Base-by-base conservation (phyloP, 2,113 vertebrate species). In the Gasterosteus nipponicus region DNA sequence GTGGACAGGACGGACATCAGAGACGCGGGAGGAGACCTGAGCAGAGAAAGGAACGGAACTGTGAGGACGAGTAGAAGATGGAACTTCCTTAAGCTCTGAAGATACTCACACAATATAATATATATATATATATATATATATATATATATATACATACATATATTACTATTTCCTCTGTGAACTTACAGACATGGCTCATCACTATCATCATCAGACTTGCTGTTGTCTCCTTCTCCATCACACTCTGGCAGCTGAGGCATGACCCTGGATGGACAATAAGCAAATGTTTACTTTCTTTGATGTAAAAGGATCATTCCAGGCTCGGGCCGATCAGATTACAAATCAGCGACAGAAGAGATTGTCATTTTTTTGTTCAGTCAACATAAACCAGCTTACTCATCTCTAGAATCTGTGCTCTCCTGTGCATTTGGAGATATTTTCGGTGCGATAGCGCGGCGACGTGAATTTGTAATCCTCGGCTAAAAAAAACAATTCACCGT, bases 201-300 rank as follows among this genome's bases (percentile, higher is more conserved):
- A 65, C 95, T 92, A 78, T 98, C 97, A 0, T 98, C 97, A 14
- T 95, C 94, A 0, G 95, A 93, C 33, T 93, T 96, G 83, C 71
- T 86, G 68, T 86, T 96, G 61, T 96, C 95, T 89, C 95, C 94
- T 83, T 97, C 96, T 0, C 95, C 92, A 86, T 99, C 98, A 90
- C 95, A 98, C 39, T 95, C 94, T 3, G 98, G 98, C 71, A 99
- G 90, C 73, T 96, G 95, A 74, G 96, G 94, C 97, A 99, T 99
- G 79, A 99, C 90, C 87, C 98, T 99, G 75, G 14, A 65, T 33
- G 15, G 16, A 70, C 15, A 75, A 62, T 2, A 75, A 74, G 15
- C 1, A 70, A 14, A 9, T 7, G 6, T 69, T 70, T 1, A 60
- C 22, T 61, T 38, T 29, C 18, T 67, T 59, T 42, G 31, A 73